Conservation (phyloP, 2,797 vertebrate genomes). For the Falco biarmicus region DNA sequence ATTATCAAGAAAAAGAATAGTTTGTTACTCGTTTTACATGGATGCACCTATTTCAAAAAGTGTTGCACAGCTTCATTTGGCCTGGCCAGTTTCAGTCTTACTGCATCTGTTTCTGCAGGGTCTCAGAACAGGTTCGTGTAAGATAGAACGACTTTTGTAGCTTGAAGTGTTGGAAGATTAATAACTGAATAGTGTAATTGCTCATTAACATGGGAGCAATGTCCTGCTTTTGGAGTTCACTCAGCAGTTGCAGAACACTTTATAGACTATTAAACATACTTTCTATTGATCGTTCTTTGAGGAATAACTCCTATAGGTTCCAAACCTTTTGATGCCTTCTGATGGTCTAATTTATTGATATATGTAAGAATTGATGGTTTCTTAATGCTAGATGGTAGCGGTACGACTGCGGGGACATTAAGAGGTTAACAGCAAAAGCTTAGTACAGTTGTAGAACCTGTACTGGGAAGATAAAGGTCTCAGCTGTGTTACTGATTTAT, state of each 20-base stretch:
- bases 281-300: background rate
- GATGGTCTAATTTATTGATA: background rate
- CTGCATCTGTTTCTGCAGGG: background rate
- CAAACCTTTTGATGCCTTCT: background rate
- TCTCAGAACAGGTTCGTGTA: background rate
- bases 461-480: background rate
- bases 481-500: background rate
- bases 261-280: background rate
- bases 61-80: background rate
- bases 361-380: background rate
- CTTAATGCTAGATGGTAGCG: background rate
- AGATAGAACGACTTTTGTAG: background rate
- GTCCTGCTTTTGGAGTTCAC: background rate
- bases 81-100: background rate
- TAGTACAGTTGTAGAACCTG: background rate
- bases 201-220: background rate
- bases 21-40: background rate
- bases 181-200: background rate
- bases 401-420: fast-evolving
- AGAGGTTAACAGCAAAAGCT: background rate
- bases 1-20: background rate
- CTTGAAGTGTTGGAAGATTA: background rate
- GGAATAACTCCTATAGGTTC: background rate
- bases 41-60: background rate
- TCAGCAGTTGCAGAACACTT: background rate